Base-by-base conservation (phyloP, 1,140 invertebrate genomes). In the Pseudachorutes palmiensis region DNA sequence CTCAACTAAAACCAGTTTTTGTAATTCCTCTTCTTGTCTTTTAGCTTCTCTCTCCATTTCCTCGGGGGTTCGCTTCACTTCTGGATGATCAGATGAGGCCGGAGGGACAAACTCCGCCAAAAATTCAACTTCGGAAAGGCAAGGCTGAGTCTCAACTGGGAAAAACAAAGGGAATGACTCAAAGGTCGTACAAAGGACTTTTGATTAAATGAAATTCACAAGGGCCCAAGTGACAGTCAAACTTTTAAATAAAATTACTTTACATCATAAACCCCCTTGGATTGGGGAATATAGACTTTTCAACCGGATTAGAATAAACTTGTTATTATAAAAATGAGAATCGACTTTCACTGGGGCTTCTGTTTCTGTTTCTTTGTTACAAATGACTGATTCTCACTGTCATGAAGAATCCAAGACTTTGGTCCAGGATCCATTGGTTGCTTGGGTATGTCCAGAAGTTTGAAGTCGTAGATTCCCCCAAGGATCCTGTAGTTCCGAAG, bases 21-120 rank as follows among this genome's bases (percentile, higher is more conserved):
- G 86, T 74, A 90, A 82, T 28, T 88, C 85, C 24, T 82, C 81
- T 71, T 91, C 89, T 19, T 87, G 80, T 72, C 82, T 83, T 74
- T 87, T 87, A 72, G 89, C 84, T 74, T 91, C 88, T 0, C 84
- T 85, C 73, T 91, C 89, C 62, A 90, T 88, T 71, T 90, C 86
- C 78, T 91, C 88, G 0, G 89, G 88, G 3, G 85, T 83, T 64
- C 87, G 81, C 26, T 85, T 83, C 12, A 85, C 81, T 24, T 86
- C 86, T 0, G 66, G 68, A 1, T 83, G 82, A 1, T 85, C 81
- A 0, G 82, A 81, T 0, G 87, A 82, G 0, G 84, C 80, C 1
- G 88, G 88, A 0, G 88, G 85, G 31, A 81, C 81, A 75, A 88
- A 91, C 2, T 83, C 82, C 16, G 87, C 83, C 32, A 80, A 82